phyloP scores from a whole-genome alignment of 2,113 vertebrate genomes.

The Actinemys pallida region DNA sequence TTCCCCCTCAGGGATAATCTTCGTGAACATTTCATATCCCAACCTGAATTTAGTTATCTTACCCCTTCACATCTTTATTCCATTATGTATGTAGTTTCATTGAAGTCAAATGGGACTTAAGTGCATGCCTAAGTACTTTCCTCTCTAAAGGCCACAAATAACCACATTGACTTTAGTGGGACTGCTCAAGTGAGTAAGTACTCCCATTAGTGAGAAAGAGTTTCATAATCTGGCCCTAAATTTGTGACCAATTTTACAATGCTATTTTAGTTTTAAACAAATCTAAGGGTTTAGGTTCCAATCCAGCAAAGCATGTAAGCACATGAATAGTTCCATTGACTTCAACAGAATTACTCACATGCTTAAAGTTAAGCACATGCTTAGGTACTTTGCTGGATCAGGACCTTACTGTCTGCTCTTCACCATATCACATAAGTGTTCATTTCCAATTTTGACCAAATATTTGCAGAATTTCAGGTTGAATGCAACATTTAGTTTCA shows the following conservation, averaged over 20 bases:
- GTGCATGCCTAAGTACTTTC: neutral
- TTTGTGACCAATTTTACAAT: neutral
- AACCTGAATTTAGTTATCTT: neutral
- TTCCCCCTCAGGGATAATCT: slow-evolving; percentile 29
- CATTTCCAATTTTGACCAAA: neutral
- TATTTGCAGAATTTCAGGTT: neutral
- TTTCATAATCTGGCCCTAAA: neutral
- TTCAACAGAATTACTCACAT: neutral
- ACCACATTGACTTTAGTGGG: neutral
- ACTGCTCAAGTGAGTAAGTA: accelerated
- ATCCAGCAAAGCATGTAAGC: neutral
- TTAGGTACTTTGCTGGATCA: neutral
- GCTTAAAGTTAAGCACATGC: neutral
- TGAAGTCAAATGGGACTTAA: neutral
- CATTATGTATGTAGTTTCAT: neutral
- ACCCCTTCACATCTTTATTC: neutral
- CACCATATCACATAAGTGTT: neutral
- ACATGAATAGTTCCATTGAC: neutral
- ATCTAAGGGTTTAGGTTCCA: neutral
- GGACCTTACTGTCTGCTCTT: neutral
- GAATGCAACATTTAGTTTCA: no score
- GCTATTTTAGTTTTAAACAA: neutral
- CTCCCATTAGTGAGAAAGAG: neutral
- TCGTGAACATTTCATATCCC: neutral
- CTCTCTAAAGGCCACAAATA: neutral